These are phyloP conservation scores for Drosophila niveifrons DNA, from an alignment of 2,888 invertebrate species.

Conservation along the genomic window DNA sequence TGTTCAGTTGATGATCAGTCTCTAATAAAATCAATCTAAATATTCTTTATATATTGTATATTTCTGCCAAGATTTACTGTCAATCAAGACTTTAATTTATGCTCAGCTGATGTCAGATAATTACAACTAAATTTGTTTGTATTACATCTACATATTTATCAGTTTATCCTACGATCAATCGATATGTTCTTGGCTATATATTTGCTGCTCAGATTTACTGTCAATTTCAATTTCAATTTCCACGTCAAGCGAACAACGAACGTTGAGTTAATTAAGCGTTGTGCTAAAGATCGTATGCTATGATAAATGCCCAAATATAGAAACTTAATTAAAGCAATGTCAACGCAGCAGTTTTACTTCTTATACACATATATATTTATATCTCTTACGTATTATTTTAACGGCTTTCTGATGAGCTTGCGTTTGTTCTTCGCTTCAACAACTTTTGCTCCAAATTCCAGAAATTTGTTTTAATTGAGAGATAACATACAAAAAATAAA, in stretches of 20 bases:
- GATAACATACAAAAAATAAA: constrained; percentile 21
- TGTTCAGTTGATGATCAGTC: no score
- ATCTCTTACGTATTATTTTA: not conserved
- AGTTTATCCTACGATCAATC: not conserved
- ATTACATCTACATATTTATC: no score
- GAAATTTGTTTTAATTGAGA: constrained; percentile 44
- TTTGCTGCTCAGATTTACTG: not conserved
- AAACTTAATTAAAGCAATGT: constrained; percentile 31
- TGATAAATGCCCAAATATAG: constrained; percentile 19
- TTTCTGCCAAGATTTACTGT: no score
- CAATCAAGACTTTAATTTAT: not conserved
- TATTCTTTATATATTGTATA: no score
- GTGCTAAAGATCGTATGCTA: not conserved
- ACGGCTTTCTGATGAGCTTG: constrained; percentile 15
- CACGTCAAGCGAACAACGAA: not conserved
- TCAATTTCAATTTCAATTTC: not conserved
- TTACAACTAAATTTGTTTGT: no score
- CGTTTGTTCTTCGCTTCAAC: constrained; percentile 21
- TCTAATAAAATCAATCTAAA: no score
- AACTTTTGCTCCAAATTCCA: constrained; percentile 35
- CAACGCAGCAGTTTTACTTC: not conserved
- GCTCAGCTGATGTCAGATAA: not conserved
- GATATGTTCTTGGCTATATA: not conserved
- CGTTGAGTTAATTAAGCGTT: not conserved
- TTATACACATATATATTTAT: not conserved